Conservation (phyloP, 2,113 vertebrate species). For the Dryoscopus gambensis region DNA sequence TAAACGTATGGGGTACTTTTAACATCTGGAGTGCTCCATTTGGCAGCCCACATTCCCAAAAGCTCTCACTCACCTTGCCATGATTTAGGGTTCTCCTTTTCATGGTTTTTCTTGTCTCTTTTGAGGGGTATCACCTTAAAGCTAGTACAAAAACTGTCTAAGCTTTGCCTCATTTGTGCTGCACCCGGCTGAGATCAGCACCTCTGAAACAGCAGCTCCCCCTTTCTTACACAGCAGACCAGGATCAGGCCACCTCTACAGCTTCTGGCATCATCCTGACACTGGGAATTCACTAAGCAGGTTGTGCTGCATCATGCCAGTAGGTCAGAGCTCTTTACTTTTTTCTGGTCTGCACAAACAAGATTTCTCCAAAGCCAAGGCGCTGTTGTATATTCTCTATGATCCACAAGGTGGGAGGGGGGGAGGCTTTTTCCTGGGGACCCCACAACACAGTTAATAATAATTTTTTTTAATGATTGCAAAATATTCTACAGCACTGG, state of each 20-base stretch:
- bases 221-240: background rate
- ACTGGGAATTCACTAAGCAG: background rate
- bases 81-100: background rate
- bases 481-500: background rate
- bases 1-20: background rate
- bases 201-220: background rate
- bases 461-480: accelerated
- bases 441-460: background rate
- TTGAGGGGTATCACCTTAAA: background rate
- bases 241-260: background rate
- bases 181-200: background rate
- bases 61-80: background rate
- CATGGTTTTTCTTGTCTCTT: background rate
- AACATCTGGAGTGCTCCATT: background rate
- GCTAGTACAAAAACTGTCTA: background rate
- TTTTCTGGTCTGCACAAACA: background rate
- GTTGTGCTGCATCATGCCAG: background rate
- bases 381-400: background rate
- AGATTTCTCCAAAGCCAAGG: background rate
- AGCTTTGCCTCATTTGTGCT: background rate
- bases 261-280: background rate
- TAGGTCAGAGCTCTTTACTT: background rate
- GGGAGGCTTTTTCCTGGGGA: background rate
- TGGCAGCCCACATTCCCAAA: background rate
- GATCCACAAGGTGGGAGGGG: accelerated